Percentiles rank a stretch among this genome's conserved stretches.
Evolutionary conservation across 2,888 invertebrate genomes (phyloP).

Genomic region (Digitonthophagus gazella): DNA sequence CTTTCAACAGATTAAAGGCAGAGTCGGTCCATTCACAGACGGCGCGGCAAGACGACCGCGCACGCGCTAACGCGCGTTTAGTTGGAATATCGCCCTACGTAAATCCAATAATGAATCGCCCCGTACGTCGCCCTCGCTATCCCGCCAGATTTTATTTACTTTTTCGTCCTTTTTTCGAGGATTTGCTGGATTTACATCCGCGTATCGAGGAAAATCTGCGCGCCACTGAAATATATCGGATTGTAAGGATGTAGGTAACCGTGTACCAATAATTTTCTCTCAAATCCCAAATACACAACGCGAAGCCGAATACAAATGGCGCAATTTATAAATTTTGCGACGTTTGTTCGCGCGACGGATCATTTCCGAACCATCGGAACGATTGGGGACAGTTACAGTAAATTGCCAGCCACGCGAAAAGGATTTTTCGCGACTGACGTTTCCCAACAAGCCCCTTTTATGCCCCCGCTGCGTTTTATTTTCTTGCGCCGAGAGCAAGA

Average conservation of each 20-base stretch:
- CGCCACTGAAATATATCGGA: slow-evolving; percentile 12
- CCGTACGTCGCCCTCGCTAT: neutral
- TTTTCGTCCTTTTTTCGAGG: neutral
- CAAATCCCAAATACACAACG: slow-evolving; percentile 25
- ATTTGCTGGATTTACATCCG: neutral
- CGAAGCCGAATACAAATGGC: slow-evolving; percentile 38
- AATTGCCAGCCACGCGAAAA: slow-evolving; percentile 29
- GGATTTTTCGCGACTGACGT: slow-evolving; percentile 31
- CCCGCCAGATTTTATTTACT: neutral
- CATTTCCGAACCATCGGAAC: slow-evolving; percentile 37
- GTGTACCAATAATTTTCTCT: slow-evolving; percentile 14
- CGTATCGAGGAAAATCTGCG: neutral
- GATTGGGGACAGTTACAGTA: slow-evolving; percentile 20
- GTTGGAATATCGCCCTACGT: neutral
- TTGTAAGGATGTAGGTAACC: slow-evolving; percentile 15
- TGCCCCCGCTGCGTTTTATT: neutral
- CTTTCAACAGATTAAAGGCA: neutral
- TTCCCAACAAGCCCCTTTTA: slow-evolving; percentile 1
- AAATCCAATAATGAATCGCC: neutral
- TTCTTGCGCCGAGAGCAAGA: too few relatives aligned
- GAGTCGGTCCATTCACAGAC: neutral
- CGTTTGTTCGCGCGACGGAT: slow-evolving; percentile 39
- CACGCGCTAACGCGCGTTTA: neutral
- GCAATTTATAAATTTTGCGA: slow-evolving; percentile 40
- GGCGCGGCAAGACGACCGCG: neutral